Evolutionary conservation across 2,888 invertebrate species (phyloP), one percentile per base, ranked within the genome.

Genomic region (Andrena minutula): DNA sequence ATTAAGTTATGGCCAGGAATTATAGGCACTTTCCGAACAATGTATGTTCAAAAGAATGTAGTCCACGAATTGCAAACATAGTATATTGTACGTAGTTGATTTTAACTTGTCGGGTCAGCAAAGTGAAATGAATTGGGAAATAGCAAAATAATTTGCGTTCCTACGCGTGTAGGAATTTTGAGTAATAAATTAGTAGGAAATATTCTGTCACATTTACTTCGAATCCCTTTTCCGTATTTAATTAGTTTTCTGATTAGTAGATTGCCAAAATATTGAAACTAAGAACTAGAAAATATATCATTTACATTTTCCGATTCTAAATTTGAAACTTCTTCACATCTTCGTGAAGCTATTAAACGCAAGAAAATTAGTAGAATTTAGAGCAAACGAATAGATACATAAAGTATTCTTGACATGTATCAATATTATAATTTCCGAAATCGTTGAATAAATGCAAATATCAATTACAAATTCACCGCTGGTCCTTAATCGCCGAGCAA

Each of bases 21-120:
- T 86, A 85, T 63, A 72, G 83, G 80, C 85, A 82, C 73, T 64
- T 77, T 64, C 56, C 79, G 58, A 69, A 53, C 69, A 80, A 84
- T 60, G 71, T 76, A 70, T 75, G 60, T 32, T 49, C 47, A 47
- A 10, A 53, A 61, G 84, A 79, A 65, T 81, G 28, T 58, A n/a
- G 35, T 47, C 41, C 61, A 76, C 20, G 32, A 64, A 69, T 47
- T 20, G 68, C 63, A n/a, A 64, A 26, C 70, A 65, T 35, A 65
- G 63, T 49, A 41, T 20, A 63, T 69, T 41, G 47, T 3, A 35
- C 16, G 2, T 23, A 5, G 32, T 16, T 49, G 30, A 32, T 32
- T 61, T 35, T 23, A 7, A 12, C 1, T 23, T 23, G n/a, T 35
- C 26, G 47, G 16, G 41, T 6, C 26, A 2, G 51, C 41, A 41